Conservation (phyloP, 2,797 vertebrate genomes). For the Syngnathus rostellatus region DNA sequence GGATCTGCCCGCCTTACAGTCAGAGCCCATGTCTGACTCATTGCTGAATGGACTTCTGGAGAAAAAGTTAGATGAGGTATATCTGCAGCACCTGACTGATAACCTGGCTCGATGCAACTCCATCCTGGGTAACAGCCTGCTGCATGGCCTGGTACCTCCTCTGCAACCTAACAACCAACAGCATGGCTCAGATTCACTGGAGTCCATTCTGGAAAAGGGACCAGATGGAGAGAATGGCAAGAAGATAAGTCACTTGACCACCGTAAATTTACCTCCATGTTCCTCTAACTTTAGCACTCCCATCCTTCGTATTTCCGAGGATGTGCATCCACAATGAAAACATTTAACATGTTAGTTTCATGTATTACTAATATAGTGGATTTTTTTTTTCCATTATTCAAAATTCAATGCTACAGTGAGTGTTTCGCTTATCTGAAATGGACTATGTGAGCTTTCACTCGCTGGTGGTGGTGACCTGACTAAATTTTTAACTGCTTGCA, state of each 20-base stretch:
- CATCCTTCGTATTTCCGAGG: conserved; percentile 61
- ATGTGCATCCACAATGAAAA: conserved; percentile 5
- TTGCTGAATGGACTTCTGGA: conserved; percentile 80
- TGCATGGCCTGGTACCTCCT: conserved; percentile 55
- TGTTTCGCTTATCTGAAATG: not conserved
- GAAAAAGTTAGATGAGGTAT: conserved; percentile 79
- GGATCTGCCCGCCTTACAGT: conserved; percentile 29
- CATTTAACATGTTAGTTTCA: not conserved
- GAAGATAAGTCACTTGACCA: conserved; percentile 44
- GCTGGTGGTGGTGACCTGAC: not conserved
- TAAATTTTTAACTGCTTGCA: conserved; percentile 1
- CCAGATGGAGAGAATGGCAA: conserved; percentile 9
- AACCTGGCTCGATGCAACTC: conserved; percentile 69
- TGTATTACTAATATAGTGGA: not conserved
- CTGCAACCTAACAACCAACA: conserved; percentile 34
- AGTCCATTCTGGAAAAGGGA: conserved; percentile 28
- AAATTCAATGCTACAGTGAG: not conserved
- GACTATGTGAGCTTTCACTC: not conserved
- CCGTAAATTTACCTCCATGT: conserved; percentile 32
- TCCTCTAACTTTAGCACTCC: conserved; percentile 68
- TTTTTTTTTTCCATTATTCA: not conserved
- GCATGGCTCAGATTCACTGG: conserved; percentile 37
- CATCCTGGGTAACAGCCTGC: conserved; percentile 56
- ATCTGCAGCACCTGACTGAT: conserved; percentile 83
- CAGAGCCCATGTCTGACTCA: conserved; percentile 79